Conservation (phyloP, 2,797 vertebrate species). For the Sebastes nivosus region DNA sequence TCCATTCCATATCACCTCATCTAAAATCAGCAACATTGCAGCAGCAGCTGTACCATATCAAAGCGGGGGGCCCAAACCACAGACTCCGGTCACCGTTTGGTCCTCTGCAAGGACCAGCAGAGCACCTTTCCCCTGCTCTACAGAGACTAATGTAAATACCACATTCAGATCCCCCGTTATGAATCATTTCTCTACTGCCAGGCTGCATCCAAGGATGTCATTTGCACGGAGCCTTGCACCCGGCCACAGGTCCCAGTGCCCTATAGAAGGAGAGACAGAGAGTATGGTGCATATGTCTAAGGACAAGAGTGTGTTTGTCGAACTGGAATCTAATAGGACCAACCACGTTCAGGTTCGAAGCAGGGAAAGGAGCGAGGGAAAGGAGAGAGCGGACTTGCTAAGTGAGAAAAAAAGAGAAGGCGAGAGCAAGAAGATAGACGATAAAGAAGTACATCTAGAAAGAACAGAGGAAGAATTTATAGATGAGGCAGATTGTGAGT, state of each 20-base stretch:
- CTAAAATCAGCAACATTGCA: slow-evolving; percentile 52
- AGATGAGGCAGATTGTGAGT: slow-evolving; percentile 83
- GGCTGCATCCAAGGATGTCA: slow-evolving; percentile 58
- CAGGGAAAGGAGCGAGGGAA: slow-evolving; percentile 71
- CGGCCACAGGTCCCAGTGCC: slow-evolving; percentile 51
- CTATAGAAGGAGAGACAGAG: slow-evolving; percentile 55
- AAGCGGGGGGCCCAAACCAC: slow-evolving; percentile 51
- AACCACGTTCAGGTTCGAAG: slow-evolving; percentile 79
- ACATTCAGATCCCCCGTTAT: slow-evolving; percentile 36
- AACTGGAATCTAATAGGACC: slow-evolving; percentile 75
- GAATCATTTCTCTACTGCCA: slow-evolving; percentile 52
- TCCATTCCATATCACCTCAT: slow-evolving; percentile 72
- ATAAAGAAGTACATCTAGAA: slow-evolving; percentile 51
- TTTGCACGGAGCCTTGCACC: slow-evolving; percentile 53
- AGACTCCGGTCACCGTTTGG: slow-evolving; percentile 63
- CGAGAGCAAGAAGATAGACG: slow-evolving; percentile 54
- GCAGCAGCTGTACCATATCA: slow-evolving; percentile 28
- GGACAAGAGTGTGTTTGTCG: slow-evolving; percentile 76
- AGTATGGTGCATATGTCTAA: slow-evolving; percentile 73
- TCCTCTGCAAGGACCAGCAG: slow-evolving; percentile 55
- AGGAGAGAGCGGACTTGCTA: slow-evolving; percentile 44
- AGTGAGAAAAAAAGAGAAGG: slow-evolving; percentile 55
- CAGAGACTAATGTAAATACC: slow-evolving; percentile 50
- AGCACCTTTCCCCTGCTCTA: slow-evolving; percentile 41
- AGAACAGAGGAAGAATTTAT: slow-evolving; percentile 74